Evolutionary conservation across 2,888 invertebrate genomes (phyloP), one percentile per base, ranked within the genome.

Genomic region (Ganaspis brasiliensis): DNA sequence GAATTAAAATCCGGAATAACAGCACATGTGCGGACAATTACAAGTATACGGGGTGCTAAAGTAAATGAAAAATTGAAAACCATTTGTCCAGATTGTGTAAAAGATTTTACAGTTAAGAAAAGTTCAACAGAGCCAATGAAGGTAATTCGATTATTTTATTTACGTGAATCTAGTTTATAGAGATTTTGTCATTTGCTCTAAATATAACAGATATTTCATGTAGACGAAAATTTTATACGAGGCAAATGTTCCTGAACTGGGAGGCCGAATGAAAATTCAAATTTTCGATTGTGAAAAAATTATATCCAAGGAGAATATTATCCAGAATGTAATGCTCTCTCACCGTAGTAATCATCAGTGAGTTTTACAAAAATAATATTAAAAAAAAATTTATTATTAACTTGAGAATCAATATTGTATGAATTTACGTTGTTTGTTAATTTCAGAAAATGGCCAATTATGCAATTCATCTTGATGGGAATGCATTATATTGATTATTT

Each of bases 301-400:
- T 73, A 79, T 87, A 21, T 84, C 86, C 1, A 84, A 83, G 31
- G 82, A 86, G 56, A 86, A 86, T 78, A 81, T 89, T 76, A 73
- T 88, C 56, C 79, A 81, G 19, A 89, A 90, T 55, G 84, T 91
- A 49, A 79, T 89, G 56, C 85, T 86, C 16, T 87, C 89, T 1
- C 91, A 91, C 76, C 88, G 85, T 77, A 88, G 89, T 75, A 91
- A 91, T 81, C 85, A 88, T 83, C 88, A 87, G 90, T 90, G 74
- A 82, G 87, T 84, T 2, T 6, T 4, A 31, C 3, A 31, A 31
- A 31, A n/a, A n/a, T n/a, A n/a, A n/a, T n/a, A n/a, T n/a, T n/a
- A n/a, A n/a, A n/a, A n/a, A n/a, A n/a, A n/a, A n/a, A n/a, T n/a
- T n/a, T n/a, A n/a, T n/a, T n/a, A n/a, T n/a, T n/a, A n/a, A n/a